Evolutionary conservation across 1,140 invertebrate genomes (phyloP), one percentile per base, ranked within the genome.

Genomic region (Hypothenemus hampei): DNA sequence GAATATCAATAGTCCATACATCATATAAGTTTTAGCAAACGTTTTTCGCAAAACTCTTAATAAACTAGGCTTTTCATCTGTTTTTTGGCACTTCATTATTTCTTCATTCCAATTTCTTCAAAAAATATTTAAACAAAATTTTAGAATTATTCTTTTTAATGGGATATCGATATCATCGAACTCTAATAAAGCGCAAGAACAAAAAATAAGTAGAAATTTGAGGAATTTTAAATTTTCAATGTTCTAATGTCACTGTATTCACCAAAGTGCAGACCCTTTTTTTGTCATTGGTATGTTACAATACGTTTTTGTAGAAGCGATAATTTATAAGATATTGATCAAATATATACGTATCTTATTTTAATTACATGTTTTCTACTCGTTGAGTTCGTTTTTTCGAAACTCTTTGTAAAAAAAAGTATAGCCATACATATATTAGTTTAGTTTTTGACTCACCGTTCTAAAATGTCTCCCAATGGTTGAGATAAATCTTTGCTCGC

Each of bases 391-490:
- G n/a, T n/a, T n/a, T n/a, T n/a, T n/a, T n/a, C n/a, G n/a, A n/a
- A 37, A 16, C 7, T 7, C 7, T 7, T 8, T 8, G 15, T 37
- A 37, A 37, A 10, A 10, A 10, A 37, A 37, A 37, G 15, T 15
- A 29, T 8, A 16, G 6, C 15, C 15, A 6, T 37, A 8, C 10
- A 11, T 20, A 22, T 11, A 43, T 7, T 21, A 11, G 11, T 22
- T 20, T 22, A 19, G 11, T 19, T 19, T 21, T 55, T 31, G 13
- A 10, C 29, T 74, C 75, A 84, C 82, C 72, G 77, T 75, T 84
- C 81, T 5, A 84, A 68, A 39, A 70, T 71, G 63, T 83, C 74
- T n/a, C 79, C 81, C 13, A 84, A 45, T 15, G 43, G 44, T n/a
- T 52, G 52, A 7, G 57, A 57, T 16, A 44, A 26, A 37, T 62